Evolutionary conservation across 2,113 vertebrate genomes (phyloP).

Genomic region (Pseudopipra pipra): DNA sequence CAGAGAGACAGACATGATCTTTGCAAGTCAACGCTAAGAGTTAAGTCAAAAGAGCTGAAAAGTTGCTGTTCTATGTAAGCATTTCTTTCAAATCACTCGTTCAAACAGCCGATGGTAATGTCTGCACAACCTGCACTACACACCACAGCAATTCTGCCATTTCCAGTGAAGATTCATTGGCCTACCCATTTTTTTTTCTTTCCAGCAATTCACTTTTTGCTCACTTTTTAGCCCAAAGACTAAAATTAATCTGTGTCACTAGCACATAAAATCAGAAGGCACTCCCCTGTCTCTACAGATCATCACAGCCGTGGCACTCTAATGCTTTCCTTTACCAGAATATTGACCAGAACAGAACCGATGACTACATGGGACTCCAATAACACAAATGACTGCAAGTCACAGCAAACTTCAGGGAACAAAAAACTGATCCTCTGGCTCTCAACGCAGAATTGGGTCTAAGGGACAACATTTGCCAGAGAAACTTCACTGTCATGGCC

Average conservation of each 20-base stretch:
- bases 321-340: not conserved
- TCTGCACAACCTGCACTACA: not conserved
- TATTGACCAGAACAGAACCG: not conserved
- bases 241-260: not conserved
- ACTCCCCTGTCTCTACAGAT: not conserved
- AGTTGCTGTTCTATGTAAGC: not conserved
- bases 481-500: not conserved
- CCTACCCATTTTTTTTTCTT: not conserved
- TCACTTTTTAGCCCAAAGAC: not conserved
- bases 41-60: not conserved
- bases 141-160: not conserved
- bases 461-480: not conserved
- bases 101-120: rapidly evolving
- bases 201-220: not conserved
- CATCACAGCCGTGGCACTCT: not conserved
- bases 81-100: not conserved
- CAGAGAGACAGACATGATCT: not conserved
- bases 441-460: not conserved
- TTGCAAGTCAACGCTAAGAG: not conserved
- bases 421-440: not conserved
- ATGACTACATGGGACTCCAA: not conserved
- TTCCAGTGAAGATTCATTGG: not conserved
- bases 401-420: not conserved
- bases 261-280: not conserved
- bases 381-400: not conserved